Evolutionary conservation across 2,113 vertebrate genomes (phyloP).

Genomic region (Otus sunia): DNA sequence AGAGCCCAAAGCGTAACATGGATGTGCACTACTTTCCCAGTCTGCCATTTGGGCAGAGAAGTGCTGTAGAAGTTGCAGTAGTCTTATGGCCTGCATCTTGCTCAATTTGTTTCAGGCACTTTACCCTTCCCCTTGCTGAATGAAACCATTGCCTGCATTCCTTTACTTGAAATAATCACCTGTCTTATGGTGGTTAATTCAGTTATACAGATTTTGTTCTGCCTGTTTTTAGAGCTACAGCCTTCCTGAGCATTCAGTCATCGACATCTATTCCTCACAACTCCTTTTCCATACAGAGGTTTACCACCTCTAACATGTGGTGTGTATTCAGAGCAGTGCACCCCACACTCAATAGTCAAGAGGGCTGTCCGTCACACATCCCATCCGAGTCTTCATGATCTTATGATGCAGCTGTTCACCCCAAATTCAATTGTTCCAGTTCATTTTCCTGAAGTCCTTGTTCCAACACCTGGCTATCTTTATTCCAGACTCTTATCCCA

Average conservation of each 20-base stretch:
- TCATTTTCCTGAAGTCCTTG: background rate
- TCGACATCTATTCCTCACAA: background rate
- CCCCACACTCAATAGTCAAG: no score
- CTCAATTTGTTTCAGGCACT: background rate
- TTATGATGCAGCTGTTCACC: background rate
- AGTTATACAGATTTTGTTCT: background rate
- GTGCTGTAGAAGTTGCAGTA: background rate
- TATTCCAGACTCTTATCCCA: background rate
- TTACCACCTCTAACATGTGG: background rate
- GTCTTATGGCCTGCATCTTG: background rate
- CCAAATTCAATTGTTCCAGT: background rate
- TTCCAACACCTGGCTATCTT: background rate
- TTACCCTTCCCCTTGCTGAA: background rate
- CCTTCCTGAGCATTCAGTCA: background rate
- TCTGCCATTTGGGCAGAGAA: background rate
- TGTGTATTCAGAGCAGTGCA: background rate
- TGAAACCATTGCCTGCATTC: background rate
- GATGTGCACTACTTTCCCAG: background rate
- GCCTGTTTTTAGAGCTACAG: background rate
- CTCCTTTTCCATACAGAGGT: background rate
- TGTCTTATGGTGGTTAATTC: background rate
- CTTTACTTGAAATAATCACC: background rate
- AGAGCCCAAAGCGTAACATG: background rate
- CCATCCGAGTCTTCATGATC: fast-evolving
- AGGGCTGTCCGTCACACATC: background rate